Conservation (phyloP, 2,888 invertebrate species). For the Netelia virgata region DNA sequence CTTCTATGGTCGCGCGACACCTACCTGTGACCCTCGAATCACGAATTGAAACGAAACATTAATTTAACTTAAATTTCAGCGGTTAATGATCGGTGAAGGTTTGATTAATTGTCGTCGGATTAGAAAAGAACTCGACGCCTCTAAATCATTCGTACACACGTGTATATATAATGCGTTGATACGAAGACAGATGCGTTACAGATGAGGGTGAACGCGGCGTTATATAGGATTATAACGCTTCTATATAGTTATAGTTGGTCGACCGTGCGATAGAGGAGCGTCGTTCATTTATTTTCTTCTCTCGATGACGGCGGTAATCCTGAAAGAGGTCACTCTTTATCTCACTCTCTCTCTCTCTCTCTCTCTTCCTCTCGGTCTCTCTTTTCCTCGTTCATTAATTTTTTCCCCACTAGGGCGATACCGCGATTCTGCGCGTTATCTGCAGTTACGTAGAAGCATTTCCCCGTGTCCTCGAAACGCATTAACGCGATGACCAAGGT, state of each 20-base stretch:
- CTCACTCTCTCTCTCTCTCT: not conserved
- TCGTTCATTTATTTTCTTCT: slow-evolving; percentile 58
- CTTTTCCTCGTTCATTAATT: slow-evolving; percentile 5
- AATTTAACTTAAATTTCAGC: slow-evolving; percentile 21
- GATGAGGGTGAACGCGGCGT: slow-evolving; percentile 50
- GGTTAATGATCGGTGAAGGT: slow-evolving; percentile 31
- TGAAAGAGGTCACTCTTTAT: slow-evolving; percentile 51
- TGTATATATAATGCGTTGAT: slow-evolving; percentile 46
- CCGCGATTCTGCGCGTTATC: slow-evolving; percentile 23
- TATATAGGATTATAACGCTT: slow-evolving; percentile 59
- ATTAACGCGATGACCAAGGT: slow-evolving; percentile 2
- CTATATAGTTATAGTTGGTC: slow-evolving; percentile 43
- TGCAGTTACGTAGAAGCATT: slow-evolving; percentile 5
- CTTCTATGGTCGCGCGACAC: not conserved
- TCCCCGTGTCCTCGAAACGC: slow-evolving; percentile 10
- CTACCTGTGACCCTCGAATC: not conserved
- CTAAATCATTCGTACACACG: slow-evolving; percentile 37
- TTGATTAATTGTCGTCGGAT: slow-evolving; percentile 52
- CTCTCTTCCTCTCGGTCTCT: no score
- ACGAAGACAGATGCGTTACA: slow-evolving; percentile 63
- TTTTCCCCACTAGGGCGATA: slow-evolving; percentile 22
- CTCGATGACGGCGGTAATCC: slow-evolving; percentile 43
- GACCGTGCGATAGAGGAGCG: slow-evolving; percentile 28
- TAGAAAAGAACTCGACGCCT: slow-evolving; percentile 42
- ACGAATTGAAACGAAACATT: slow-evolving; percentile 21